phyloP scores from a whole-genome alignment of 2,113 vertebrate genomes.

The Rhagologus leucostigma region DNA sequence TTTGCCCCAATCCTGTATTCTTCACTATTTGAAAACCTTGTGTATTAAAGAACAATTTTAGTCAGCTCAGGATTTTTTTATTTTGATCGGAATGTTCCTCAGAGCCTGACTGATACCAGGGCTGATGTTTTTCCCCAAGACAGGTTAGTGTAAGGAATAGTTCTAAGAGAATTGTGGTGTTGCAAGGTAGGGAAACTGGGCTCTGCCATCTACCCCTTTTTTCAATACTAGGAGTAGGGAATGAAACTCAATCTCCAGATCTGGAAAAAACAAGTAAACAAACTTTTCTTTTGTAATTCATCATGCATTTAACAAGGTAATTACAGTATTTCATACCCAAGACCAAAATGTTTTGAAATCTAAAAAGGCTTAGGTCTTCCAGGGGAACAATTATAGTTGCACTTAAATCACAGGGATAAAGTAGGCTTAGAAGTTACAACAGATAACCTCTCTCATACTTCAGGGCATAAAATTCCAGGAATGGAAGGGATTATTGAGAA shows the following conservation, averaged over 20 bases:
- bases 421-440: not conserved
- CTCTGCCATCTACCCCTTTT: not conserved
- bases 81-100: not conserved
- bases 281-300: not conserved
- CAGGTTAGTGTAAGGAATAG: not conserved
- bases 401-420: not conserved
- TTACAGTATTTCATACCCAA: not conserved
- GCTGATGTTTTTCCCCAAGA: not conserved
- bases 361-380: not conserved
- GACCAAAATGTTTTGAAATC: not conserved
- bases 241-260: not conserved
- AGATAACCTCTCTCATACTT: not conserved
- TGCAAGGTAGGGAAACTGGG: not conserved
- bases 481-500: not conserved
- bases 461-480: not conserved
- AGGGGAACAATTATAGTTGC: not conserved
- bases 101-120: not conserved
- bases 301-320: not conserved
- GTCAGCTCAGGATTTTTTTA: not conserved
- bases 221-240: not conserved
- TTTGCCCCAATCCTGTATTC: accelerated
- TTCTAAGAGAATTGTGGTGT: not conserved
- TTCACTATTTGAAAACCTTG: not conserved
- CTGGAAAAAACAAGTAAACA: not conserved
- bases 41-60: not conserved